Base-by-base conservation (phyloP, 2,888 invertebrate genomes). In the Chloromyia formosa region DNA sequence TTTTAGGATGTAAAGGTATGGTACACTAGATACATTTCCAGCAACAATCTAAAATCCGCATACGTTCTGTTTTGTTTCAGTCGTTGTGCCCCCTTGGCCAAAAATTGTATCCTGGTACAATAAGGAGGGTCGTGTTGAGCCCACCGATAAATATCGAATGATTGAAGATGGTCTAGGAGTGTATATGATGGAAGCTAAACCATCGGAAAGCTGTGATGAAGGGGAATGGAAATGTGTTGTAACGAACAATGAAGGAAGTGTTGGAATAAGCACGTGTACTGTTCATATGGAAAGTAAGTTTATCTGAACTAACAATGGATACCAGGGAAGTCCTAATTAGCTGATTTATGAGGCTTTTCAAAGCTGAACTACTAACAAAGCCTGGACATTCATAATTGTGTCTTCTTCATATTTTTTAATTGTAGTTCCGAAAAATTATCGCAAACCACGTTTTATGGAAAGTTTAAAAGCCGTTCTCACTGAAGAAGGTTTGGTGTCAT, bases 191-290 rank as follows among this genome's bases (percentile, higher is more conserved):
- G 92, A 94, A 83, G 89, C 94, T 5, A 89, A 89, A 78, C 89
- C 91, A 0, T 89, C 93, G 0, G 94, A 94, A 85, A 92, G 93
- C 78, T 88, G 89, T 56, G 95, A 96, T 82, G 94, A 94, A 79
- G 96, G 95, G 16, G 94, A 94, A 83, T 95, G 94, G 94, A 95
- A 95, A 83, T 94, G 94, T 82, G 93, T 94, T 12, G 94, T 94
- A 7, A 92, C 92, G 16, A 94, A 92, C 82, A 85, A 88, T 14
- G 91, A 92, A 58, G 93, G 93, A 71, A 89, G 90, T 77, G 91
- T 92, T 78, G 92, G 93, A 76, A 92, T 94, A 77, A 89, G 93
- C 27, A 89, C 91, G 3, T 92, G 93, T 82, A 88, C 88, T 77
- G 90, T 95, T 73, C 87, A 90, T 77, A 93, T 95, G 91, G 90